phyloP scores from a whole-genome alignment of 2,888 invertebrate genomes.

The Lithosia quadra region DNA sequence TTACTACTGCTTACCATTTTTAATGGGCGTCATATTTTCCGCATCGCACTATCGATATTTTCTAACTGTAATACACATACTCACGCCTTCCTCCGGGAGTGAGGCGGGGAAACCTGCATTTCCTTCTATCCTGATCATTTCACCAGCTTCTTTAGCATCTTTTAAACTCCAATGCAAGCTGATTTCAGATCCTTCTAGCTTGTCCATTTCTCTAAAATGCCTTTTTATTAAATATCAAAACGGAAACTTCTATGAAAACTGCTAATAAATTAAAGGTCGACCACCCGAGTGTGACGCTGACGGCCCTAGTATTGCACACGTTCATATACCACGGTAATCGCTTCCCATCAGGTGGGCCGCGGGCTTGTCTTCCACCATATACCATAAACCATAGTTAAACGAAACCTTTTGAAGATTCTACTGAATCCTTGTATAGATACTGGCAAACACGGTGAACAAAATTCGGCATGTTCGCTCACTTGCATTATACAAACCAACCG shows the following conservation, averaged over 20 bases:
- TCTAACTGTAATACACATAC: not conserved
- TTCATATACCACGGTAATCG: too few species aligned
- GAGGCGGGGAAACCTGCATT: not conserved
- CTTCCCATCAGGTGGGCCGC: too few species aligned
- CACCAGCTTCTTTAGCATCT: not conserved
- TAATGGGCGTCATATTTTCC: conserved; percentile 2
- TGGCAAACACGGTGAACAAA: too few species aligned
- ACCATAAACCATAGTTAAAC: too few species aligned
- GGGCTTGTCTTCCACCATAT: too few species aligned
- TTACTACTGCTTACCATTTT: not conserved
- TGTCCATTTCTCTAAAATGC: not conserved
- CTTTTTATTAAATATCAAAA: not conserved
- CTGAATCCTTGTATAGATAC: too few species aligned
- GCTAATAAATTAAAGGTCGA: too few species aligned
- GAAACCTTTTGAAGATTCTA: too few species aligned
- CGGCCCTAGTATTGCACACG: too few species aligned
- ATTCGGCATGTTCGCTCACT: too few species aligned
- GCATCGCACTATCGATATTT: conserved; percentile 26
- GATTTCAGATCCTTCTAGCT: not conserved
- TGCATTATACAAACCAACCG: too few species aligned
- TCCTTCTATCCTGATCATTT: not conserved
- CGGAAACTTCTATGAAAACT: not conserved
- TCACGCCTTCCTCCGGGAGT: not conserved
- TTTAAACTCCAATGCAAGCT: not conserved
- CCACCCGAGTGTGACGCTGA: too few species aligned